These are phyloP conservation scores for Corythaixoides concolor DNA, from an alignment of 2,113 vertebrate species.

Conservation along the genomic window DNA sequence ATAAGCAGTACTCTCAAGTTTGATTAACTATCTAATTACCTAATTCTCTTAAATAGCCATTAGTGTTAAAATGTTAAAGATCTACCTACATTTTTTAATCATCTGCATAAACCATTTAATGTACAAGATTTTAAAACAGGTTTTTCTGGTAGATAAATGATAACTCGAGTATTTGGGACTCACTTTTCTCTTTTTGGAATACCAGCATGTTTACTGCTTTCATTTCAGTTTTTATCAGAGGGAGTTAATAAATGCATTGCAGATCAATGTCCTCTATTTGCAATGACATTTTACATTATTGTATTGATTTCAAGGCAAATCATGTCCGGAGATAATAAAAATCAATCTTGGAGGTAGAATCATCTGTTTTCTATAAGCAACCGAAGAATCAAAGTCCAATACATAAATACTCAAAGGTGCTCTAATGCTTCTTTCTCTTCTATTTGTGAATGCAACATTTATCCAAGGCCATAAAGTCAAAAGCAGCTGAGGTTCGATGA, in stretches of 20 bases:
- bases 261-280: constrained; percentile 18
- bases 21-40: neutral
- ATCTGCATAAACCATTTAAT: neutral
- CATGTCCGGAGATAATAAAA: constrained; percentile 12
- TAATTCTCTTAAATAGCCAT: neutral
- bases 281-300: constrained; percentile 30
- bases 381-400: neutral
- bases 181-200: neutral
- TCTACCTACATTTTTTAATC: neutral
- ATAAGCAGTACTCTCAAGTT: neutral
- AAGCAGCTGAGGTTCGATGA: neutral
- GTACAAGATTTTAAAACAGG: neutral
- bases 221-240: neutral
- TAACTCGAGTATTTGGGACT: neutral
- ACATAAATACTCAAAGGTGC: neutral
- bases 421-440: neutral
- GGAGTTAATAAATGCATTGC: constrained; percentile 20
- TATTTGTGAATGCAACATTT: neutral
- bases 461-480: neutral
- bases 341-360: neutral
- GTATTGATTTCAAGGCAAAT: constrained; percentile 34
- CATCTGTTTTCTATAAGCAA: neutral
- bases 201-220: neutral
- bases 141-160: neutral
- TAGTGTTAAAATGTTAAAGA: neutral